phyloP scores from a whole-genome alignment of 1,140 invertebrate genomes.

The Tribolium castaneum region DNA sequence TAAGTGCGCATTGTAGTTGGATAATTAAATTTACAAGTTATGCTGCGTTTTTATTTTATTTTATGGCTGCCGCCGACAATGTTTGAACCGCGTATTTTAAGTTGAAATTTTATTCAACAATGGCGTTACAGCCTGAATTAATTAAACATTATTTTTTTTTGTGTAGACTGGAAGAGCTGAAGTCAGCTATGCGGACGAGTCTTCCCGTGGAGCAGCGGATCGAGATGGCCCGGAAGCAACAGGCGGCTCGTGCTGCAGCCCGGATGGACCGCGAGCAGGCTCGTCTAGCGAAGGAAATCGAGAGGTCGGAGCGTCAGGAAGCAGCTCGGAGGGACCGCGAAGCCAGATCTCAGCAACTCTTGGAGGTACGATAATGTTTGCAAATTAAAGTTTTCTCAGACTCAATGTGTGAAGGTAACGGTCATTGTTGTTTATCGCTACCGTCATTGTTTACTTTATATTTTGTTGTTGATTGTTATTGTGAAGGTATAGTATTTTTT shows the following conservation, averaged over 20 bases:
- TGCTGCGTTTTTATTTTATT: neutral
- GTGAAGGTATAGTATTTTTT: slow-evolving; percentile 50
- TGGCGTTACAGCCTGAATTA: too few species aligned
- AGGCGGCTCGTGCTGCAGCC: slow-evolving; percentile 72
- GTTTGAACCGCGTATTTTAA: too few species aligned
- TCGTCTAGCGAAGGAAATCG: slow-evolving; percentile 67
- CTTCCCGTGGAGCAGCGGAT: slow-evolving; percentile 76
- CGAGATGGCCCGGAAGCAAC: slow-evolving; percentile 73
- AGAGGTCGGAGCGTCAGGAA: slow-evolving; percentile 82
- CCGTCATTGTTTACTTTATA: slow-evolving; percentile 13
- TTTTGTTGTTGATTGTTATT: slow-evolving; percentile 16
- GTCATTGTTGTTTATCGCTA: slow-evolving; percentile 2
- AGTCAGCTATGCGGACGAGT: slow-evolving; percentile 66
- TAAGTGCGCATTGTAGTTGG: neutral
- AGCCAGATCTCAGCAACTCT: slow-evolving; percentile 76
- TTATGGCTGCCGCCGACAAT: neutral
- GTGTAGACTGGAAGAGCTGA: slow-evolving; percentile 71
- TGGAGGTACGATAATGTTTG: slow-evolving; percentile 68
- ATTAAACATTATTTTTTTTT: neutral
- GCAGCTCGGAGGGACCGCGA: slow-evolving; percentile 80
- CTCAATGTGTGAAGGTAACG: neutral
- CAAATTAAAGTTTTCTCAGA: neutral
- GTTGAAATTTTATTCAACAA: too few species aligned
- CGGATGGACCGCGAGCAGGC: slow-evolving; percentile 71
- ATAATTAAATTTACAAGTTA: neutral